A percentile compares a stretch with the other conserved stretches of the same genome.
Conservation (phyloP, 2,888 invertebrate species). For the Ophraella communa region DNA sequence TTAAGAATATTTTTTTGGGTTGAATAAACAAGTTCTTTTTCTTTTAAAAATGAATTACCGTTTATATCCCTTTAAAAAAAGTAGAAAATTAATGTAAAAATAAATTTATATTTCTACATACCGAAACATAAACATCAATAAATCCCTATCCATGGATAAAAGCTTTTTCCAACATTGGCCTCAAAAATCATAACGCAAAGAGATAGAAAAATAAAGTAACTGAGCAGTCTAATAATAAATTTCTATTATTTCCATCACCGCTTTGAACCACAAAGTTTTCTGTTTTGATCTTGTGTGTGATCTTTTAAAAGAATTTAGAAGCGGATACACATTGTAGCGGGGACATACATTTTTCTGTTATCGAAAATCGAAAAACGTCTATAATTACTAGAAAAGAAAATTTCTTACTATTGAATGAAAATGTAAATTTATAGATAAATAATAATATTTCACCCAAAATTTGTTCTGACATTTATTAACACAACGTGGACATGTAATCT, state of each 20-base stretch:
- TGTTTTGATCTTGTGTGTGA: background rate
- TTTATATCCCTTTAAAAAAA: no score
- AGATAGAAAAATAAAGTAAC: constrained; percentile 1
- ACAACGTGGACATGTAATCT: no score
- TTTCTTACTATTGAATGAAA: no score
- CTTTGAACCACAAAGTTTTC: background rate
- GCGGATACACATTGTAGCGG: background rate
- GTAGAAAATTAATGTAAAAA: no score
- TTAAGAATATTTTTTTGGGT: no score
- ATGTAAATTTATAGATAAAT: no score
- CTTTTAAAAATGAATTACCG: no score
- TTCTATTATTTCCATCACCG: constrained; percentile 1
- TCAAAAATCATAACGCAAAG: background rate
- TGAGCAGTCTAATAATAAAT: background rate
- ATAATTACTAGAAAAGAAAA: background rate
- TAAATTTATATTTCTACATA: no score
- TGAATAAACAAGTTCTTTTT: no score
- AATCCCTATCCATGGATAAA: background rate
- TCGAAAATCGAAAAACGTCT: background rate
- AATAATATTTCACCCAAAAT: no score
- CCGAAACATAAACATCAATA: background rate
- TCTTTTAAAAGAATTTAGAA: background rate
- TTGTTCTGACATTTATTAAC: no score
- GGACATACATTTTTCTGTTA: background rate
- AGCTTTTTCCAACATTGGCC: background rate